These are phyloP conservation scores for Cyclura pinguis DNA, from an alignment of 2,797 vertebrate genomes.

Conservation along the genomic window DNA sequence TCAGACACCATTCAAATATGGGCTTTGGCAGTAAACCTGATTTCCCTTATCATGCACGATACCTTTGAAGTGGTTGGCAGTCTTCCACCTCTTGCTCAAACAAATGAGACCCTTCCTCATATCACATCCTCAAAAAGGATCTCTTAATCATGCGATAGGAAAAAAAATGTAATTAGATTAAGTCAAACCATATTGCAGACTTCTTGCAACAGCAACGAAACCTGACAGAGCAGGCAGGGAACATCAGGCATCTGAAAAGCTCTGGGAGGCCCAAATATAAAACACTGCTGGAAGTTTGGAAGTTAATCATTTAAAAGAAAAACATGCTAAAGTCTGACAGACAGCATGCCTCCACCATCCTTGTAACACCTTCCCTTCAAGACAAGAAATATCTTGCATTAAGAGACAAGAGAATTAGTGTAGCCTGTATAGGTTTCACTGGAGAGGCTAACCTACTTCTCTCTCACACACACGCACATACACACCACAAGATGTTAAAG, in stretches of 20 bases:
- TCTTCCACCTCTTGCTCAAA: conserved; percentile 57
- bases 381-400: not conserved
- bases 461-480: rapidly evolving
- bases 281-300: not conserved
- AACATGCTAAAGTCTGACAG: rapidly evolving
- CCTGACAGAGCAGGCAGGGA: not conserved
- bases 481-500: not conserved
- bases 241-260: conserved; percentile 4
- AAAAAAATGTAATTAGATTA: conserved; percentile 37
- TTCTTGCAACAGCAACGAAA: conserved; percentile 27
- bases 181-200: not conserved
- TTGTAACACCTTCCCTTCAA: not conserved
- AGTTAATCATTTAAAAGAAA: not conserved
- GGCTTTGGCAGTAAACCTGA: conserved; percentile 65
- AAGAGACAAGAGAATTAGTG: rapidly evolving
- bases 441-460: not conserved
- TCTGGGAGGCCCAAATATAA: rapidly evolving
- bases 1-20: conserved; percentile 50
- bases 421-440: not conserved
- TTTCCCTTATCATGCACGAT: conserved; percentile 65
- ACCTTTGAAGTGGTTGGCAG: conserved; percentile 71
- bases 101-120: conserved; percentile 57
- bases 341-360: not conserved
- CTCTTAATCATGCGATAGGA: conserved; percentile 48
- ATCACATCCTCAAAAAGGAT: conserved; percentile 55